These are phyloP conservation scores for Coptodon bakossiorum DNA, from an alignment of 2,113 vertebrate species.

Conservation along the genomic window DNA sequence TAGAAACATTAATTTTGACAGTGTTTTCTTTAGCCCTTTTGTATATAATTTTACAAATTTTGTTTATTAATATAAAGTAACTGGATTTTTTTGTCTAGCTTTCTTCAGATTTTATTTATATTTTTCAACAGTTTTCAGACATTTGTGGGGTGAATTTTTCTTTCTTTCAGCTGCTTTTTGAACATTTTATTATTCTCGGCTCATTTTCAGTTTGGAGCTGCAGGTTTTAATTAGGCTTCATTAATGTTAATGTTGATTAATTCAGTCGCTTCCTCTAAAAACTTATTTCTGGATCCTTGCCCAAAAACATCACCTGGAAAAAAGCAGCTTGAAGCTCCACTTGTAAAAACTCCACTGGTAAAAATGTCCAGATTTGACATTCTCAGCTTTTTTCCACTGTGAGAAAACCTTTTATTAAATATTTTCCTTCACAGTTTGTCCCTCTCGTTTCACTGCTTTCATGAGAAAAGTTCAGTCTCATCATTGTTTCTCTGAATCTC, in stretches of 20 bases:
- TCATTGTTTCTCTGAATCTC: background rate
- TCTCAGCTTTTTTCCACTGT: background rate
- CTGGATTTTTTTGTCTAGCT: background rate
- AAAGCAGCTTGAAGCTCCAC: background rate
- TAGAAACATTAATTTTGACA: background rate
- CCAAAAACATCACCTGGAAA: background rate
- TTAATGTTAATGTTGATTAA: background rate
- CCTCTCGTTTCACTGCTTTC: background rate
- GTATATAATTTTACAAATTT: background rate
- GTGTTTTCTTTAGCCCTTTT: background rate
- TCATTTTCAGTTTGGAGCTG: background rate
- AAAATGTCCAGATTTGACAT: background rate
- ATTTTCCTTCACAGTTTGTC: background rate
- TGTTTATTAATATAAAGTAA: background rate
- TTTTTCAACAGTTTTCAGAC: background rate
- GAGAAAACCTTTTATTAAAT: background rate
- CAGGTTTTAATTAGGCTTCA: background rate
- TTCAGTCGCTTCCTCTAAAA: background rate
- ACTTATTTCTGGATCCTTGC: background rate
- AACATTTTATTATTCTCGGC: background rate
- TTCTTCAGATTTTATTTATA: background rate
- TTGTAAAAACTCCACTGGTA: too few species aligned
- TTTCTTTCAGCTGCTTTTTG: background rate
- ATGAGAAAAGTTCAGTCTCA: background rate
- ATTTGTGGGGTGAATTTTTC: background rate